These are phyloP conservation scores for Cantharis flavilabris DNA, from an alignment of 2,888 invertebrate species.

Conservation along the genomic window DNA sequence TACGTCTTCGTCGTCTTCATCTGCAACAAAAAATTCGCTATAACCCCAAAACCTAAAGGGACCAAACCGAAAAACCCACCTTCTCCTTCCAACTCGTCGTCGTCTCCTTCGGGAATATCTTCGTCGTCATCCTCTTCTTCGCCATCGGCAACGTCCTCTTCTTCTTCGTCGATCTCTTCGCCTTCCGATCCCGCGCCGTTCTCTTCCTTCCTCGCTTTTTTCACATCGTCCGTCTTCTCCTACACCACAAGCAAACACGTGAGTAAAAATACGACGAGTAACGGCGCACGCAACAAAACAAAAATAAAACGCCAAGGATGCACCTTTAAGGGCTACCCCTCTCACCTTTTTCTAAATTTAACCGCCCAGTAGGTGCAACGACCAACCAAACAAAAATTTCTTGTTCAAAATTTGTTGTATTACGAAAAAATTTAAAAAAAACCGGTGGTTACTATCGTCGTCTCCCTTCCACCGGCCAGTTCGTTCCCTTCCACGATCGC, in stretches of 20 bases:
- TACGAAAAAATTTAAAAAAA: not conserved
- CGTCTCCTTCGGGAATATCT: conserved; percentile 55
- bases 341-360: not conserved
- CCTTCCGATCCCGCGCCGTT: conserved; percentile 71
- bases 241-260: conserved; percentile 46
- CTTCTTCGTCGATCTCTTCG: conserved; percentile 68
- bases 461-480: not conserved
- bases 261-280: not conserved
- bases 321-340: not conserved
- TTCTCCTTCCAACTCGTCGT: conserved; percentile 56
- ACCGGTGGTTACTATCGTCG: not conserved
- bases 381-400: not conserved
- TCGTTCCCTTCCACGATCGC: not conserved
- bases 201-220: conserved; percentile 81
- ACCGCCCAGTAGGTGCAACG: not conserved
- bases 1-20: conserved; percentile 55
- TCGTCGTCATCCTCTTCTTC: conserved; percentile 57
- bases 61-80: conserved; percentile 41
- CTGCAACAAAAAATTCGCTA: conserved; percentile 40
- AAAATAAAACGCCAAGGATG: not conserved
- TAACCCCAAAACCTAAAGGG: not conserved
- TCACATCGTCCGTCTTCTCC: conserved; percentile 76
- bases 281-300: not conserved
- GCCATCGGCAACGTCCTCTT: conserved; percentile 55
- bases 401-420: not conserved